Evolutionary conservation across 2,113 vertebrate genomes (phyloP), one percentile per base, ranked within the genome.

Genomic region (Ictalurus furcatus): DNA sequence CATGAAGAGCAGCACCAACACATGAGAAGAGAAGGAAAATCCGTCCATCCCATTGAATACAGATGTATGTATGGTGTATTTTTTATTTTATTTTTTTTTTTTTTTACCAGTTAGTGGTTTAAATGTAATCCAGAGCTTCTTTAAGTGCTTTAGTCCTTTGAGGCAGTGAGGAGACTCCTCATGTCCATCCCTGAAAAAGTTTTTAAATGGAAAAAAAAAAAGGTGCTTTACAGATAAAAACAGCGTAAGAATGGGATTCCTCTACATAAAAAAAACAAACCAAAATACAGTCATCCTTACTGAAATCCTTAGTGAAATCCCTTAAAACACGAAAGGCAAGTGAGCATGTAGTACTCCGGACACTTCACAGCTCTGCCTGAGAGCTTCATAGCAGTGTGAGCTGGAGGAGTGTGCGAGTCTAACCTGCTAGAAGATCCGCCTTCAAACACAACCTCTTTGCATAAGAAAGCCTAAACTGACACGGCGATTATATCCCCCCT

Each of bases 391-490:
- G 71, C 69, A 40, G 54, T 44, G 85, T 25, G 44, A 11, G 84
- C 28, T 2, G 34, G 69, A 17, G 85, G 67, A 11, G 85, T 61
- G 85, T 59, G 81, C 28, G 81, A 84, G 81, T 63, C 94, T 94
- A 95, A 95, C 95, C 96, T 96, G 96, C 92, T 91, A 94, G 95
- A 92, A 96, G 97, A 97, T 95, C 96, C 97, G 97, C 97, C 96
- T 97, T 92, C 96, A 96, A 96, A 96, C 96, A 95, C 96, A 96
- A 90, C 95, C 95, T 94, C 95, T 97, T 97, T 97, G 96, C 97
- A 97, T 98, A 96, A 97, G 96, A 98, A 98, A 97, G 96, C 96
- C 95, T 96, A 96, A 95, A 96, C 96, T 96, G 97, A 96, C 97
- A 97, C 96, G 96, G 96, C 93, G 96, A 97, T 97, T 96, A 96